These are phyloP conservation scores for Macheiramphus alcinus DNA, from an alignment of 2,113 vertebrate genomes.

Conservation along the genomic window DNA sequence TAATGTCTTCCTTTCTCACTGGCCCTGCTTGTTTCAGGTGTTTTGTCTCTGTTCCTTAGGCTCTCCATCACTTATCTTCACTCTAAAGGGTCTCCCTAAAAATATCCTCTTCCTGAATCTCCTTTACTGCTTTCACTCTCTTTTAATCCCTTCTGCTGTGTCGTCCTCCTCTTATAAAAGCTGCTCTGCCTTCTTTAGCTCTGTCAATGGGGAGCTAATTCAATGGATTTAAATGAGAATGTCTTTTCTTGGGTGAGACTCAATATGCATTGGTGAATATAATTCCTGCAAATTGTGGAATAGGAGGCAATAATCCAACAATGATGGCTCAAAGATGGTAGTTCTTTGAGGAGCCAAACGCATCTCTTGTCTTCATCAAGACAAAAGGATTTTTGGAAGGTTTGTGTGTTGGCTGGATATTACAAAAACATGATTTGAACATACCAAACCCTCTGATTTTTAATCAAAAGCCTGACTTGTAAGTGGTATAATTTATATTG, in stretches of 20 bases:
- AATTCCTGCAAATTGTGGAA: background rate
- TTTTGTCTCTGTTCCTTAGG: background rate
- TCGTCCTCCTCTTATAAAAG: background rate
- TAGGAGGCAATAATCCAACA: background rate
- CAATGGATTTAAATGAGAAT: background rate
- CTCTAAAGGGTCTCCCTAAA: background rate
- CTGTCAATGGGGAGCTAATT: background rate
- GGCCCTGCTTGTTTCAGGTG: background rate
- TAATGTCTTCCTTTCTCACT: background rate
- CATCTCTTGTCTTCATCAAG: background rate
- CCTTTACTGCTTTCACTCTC: background rate
- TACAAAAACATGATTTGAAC: background rate
- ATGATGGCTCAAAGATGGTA: background rate
- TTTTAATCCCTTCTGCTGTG: background rate
- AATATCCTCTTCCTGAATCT: background rate
- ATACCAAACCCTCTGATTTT: background rate
- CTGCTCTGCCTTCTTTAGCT: background rate
- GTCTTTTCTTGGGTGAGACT: background rate
- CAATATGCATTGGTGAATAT: background rate
- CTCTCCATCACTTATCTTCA: background rate
- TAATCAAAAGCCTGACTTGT: background rate
- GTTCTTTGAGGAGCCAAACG: background rate
- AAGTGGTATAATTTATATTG: background rate
- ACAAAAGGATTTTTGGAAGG: background rate
- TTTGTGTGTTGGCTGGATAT: background rate